These are phyloP conservation scores for Notodonta ziczac DNA, from an alignment of 2,888 invertebrate species.

Conservation along the genomic window DNA sequence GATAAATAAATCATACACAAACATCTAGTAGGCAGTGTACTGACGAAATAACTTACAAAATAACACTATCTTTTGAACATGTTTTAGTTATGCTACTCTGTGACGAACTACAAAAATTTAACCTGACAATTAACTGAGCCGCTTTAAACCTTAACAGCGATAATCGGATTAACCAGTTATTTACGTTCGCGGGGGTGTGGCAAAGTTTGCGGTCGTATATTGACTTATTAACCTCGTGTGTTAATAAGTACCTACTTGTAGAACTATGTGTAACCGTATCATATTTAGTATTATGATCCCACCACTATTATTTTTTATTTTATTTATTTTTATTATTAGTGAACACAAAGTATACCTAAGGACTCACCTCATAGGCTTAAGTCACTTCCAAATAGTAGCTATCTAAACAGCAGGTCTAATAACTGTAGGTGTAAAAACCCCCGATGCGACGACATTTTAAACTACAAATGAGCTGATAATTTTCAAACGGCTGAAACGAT, in stretches of 20 bases:
- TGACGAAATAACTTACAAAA: neutral
- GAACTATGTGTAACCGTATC: too few species aligned
- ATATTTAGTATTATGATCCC: too few species aligned
- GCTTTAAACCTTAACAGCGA: neutral
- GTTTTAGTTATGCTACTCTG: neutral
- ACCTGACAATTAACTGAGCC: neutral
- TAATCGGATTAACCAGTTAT: slow-evolving; percentile 4
- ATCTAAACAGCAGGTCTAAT: too few species aligned
- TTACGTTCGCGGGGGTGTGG: neutral
- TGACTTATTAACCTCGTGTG: neutral
- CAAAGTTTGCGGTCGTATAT: neutral
- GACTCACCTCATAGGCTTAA: too few species aligned
- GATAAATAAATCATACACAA: neutral
- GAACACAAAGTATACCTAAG: too few species aligned
- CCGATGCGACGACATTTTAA: too few species aligned
- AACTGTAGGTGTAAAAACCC: too few species aligned
- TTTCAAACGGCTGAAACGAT: too few species aligned
- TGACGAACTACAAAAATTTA: neutral
- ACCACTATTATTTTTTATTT: too few species aligned
- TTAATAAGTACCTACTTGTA: neutral
- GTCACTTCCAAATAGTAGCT: too few species aligned
- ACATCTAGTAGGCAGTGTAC: neutral
- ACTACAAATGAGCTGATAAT: too few species aligned
- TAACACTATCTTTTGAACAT: neutral
- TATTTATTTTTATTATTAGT: too few species aligned